Percentiles rank a stretch among this genome's conserved stretches.
Conservation (phyloP, 2,888 invertebrate species). For the Lamellibrachia columna region DNA sequence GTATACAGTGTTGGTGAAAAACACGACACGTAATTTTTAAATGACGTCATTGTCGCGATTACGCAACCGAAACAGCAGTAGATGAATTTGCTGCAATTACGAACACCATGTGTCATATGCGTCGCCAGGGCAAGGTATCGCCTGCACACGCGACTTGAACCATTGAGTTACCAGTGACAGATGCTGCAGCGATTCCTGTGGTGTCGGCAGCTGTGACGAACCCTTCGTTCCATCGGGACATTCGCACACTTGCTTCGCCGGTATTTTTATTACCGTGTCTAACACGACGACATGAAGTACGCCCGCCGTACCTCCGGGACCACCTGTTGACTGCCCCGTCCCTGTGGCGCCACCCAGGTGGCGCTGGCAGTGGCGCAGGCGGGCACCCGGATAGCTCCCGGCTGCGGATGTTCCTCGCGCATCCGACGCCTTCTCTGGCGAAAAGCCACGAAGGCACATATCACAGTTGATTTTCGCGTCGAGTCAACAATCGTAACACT, state of each 20-base stretch:
- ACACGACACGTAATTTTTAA: no score
- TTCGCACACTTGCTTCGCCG: neutral
- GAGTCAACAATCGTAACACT: neutral
- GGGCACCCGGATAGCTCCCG: neutral
- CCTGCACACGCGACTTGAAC: neutral
- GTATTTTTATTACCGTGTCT: conserved; percentile 4
- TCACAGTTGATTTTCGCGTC: neutral
- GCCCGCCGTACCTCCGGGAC: neutral
- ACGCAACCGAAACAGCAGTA: no score
- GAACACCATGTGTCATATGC: no score
- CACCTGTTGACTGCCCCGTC: neutral
- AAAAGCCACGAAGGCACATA: neutral
- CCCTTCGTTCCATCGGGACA: neutral
- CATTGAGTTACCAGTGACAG: neutral
- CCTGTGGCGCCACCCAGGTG: neutral
- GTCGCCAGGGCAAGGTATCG: neutral
- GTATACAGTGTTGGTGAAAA: no score
- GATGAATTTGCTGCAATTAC: no score
- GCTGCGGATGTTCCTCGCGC: conserved; percentile 8
- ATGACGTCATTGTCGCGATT: no score
- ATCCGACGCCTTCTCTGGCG: neutral
- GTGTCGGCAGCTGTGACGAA: neutral
- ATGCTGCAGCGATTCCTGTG: neutral
- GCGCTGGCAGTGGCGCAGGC: neutral
- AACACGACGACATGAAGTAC: neutral